Evolutionary conservation across 2,888 invertebrate species (phyloP).

Genomic region (Himalopsyche japonica): DNA sequence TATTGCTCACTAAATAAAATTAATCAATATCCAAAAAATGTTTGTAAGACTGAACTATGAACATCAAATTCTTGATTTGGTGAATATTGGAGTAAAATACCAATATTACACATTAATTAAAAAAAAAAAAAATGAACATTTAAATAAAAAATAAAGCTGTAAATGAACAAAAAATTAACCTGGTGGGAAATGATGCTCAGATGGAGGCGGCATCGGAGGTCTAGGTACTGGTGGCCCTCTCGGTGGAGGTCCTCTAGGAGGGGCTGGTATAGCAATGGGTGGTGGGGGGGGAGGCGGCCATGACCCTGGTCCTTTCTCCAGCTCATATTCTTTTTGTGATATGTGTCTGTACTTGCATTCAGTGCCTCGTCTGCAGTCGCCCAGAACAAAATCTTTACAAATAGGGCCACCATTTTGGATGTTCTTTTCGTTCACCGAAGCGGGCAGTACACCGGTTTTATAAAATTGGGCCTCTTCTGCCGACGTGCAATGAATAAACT

Average conservation of each 20-base stretch:
- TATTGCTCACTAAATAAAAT: too few relatives aligned
- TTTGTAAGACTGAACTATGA: too few relatives aligned
- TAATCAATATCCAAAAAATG: too few relatives aligned
- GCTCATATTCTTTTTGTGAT: conserved; percentile 49
- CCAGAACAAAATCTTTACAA: conserved; percentile 66
- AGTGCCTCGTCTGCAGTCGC: conserved; percentile 60
- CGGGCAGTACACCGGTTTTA: conserved; percentile 63
- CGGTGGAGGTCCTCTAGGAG: background rate
- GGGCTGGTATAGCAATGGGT: background rate
- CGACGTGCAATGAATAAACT: conserved; percentile 70
- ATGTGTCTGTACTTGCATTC: conserved; percentile 43
- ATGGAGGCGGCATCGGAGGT: background rate
- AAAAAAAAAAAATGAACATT: too few relatives aligned
- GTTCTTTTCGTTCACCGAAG: conserved; percentile 43
- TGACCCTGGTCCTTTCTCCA: conserved; percentile 45
- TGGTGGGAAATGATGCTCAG: background rate
- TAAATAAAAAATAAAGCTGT: too few relatives aligned
- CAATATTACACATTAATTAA: too few relatives aligned
- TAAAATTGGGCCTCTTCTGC: conserved; percentile 74
- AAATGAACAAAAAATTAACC: background rate
- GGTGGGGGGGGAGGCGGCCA: conserved; percentile 45
- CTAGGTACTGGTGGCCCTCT: background rate
- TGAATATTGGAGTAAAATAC: too few relatives aligned
- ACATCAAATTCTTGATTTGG: too few relatives aligned
- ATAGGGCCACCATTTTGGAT: conserved; percentile 52